A percentile compares a stretch with the other conserved stretches of the same genome.
phyloP scores from a whole-genome alignment of 64 coral and sea anemone species.

The Montipora capricornis region DNA sequence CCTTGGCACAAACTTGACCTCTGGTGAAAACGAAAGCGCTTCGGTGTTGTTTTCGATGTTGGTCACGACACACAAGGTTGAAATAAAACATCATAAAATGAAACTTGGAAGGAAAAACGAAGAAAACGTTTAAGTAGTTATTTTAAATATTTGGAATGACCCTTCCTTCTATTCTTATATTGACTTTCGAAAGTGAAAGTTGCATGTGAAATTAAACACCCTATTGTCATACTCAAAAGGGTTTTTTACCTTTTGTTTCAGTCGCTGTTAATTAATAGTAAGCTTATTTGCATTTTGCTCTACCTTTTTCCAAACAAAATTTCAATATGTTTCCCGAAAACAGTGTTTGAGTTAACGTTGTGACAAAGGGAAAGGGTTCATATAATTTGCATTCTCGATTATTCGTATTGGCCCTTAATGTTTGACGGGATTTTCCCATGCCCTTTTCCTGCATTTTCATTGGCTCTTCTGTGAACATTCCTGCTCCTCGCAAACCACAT shows the following conservation, averaged over 20 bases:
- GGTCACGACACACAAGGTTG: neutral
- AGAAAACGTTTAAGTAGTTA: too few relatives aligned
- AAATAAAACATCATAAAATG: neutral
- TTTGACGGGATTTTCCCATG: conserved; percentile 18
- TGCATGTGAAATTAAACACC: conserved; percentile 36
- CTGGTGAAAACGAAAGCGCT: neutral
- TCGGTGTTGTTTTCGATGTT: neutral
- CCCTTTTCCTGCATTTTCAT: neutral
- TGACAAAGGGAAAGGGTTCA: neutral
- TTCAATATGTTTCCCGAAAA: neutral
- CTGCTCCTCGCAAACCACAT: neutral
- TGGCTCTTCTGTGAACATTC: too few relatives aligned
- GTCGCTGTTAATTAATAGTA: neutral
- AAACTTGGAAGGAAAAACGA: too few relatives aligned
- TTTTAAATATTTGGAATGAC: too few relatives aligned
- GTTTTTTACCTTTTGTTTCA: neutral
- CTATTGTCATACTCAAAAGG: neutral
- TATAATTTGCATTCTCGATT: conserved; percentile 6
- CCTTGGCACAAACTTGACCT: neutral
- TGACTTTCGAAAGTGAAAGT: conserved; percentile 54
- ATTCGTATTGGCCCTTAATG: neutral
- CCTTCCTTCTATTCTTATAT: too few relatives aligned
- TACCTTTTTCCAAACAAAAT: neutral
- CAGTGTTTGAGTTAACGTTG: neutral
- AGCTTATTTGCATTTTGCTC: neutral